Percentiles rank a stretch among this genome's conserved stretches.
These are phyloP conservation scores for Oriolus oriolus DNA, from an alignment of 2,113 vertebrate genomes.

Conservation along the genomic window DNA sequence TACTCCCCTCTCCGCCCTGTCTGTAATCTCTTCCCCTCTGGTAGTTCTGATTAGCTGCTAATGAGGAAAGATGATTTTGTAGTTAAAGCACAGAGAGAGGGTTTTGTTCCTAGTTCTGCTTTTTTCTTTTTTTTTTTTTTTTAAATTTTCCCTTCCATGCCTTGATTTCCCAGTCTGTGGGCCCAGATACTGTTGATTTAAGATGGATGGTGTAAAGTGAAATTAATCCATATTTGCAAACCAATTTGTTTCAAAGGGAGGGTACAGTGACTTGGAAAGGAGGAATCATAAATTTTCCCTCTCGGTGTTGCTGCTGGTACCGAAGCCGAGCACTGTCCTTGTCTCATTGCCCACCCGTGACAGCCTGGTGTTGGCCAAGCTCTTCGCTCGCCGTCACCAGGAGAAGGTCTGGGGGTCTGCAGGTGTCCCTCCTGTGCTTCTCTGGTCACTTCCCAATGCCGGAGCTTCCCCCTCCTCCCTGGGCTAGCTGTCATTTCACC, in stretches of 20 bases:
- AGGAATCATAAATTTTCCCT: neutral
- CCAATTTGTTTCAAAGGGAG: neutral
- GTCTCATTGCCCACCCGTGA: neutral
- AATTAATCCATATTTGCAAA: neutral
- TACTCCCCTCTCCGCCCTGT: conserved; percentile 11
- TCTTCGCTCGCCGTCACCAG: rapidly evolving
- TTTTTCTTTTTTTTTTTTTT: neutral
- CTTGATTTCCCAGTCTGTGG: neutral
- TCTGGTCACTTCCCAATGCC: rapidly evolving
- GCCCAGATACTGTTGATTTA: neutral
- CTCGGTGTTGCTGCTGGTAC: neutral
- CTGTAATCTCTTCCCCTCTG: conserved; percentile 41
- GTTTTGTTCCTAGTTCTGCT: neutral
- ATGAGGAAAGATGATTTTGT: conserved; percentile 37
- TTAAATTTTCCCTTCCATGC: neutral
- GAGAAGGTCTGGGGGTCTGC: neutral
- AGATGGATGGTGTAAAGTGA: neutral
- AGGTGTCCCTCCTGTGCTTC: neutral
- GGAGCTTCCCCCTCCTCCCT: neutral
- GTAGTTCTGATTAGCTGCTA: conserved; percentile 46
- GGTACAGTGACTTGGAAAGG: neutral
- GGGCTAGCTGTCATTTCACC: rapidly evolving
- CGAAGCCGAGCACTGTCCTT: rapidly evolving
- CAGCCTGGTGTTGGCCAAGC: neutral
- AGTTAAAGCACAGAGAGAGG: conserved; percentile 11